Evolutionary conservation across 2,113 vertebrate genomes (phyloP).

Genomic region (Carassius auratus): DNA sequence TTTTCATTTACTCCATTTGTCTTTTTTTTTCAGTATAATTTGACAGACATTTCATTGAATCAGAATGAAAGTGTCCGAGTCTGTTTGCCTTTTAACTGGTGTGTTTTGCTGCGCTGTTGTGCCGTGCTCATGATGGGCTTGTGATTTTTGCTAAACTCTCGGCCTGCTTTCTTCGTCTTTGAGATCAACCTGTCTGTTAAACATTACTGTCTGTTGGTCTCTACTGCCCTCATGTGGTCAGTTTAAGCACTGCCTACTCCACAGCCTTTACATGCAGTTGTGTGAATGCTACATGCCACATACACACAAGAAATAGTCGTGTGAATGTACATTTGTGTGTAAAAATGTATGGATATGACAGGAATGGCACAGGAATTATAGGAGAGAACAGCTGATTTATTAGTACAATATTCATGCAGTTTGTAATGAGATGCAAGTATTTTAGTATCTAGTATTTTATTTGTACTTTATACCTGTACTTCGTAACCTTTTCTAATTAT

Average conservation of each 20-base stretch:
- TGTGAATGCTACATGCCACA: not conserved
- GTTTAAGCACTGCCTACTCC: not conserved
- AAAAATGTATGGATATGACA: not conserved
- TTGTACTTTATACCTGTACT: too few species aligned
- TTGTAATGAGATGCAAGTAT: too few species aligned
- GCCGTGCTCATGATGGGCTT: not conserved
- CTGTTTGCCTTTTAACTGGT: not conserved
- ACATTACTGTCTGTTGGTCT: not conserved
- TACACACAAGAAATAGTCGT: not conserved
- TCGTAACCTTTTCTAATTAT: too few species aligned
- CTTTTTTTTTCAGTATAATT: constrained; percentile 12
- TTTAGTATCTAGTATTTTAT: too few species aligned
- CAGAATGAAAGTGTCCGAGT: constrained; percentile 39
- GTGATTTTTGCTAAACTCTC: not conserved
- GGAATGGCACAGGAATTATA: not conserved
- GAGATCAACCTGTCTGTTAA: not conserved
- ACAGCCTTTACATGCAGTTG: not conserved
- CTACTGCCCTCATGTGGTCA: constrained; percentile 27
- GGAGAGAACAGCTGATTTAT: not conserved
- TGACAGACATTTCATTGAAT: constrained; percentile 40
- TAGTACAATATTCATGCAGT: not conserved
- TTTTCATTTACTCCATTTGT: constrained; percentile 48
- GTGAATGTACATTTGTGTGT: not conserved
- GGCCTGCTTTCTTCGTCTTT: constrained; percentile 9
- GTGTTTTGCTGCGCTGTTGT: constrained; percentile 24